Evolutionary conservation across 1,140 invertebrate species (phyloP).

Genomic region (Gonatopus flavifemur): DNA sequence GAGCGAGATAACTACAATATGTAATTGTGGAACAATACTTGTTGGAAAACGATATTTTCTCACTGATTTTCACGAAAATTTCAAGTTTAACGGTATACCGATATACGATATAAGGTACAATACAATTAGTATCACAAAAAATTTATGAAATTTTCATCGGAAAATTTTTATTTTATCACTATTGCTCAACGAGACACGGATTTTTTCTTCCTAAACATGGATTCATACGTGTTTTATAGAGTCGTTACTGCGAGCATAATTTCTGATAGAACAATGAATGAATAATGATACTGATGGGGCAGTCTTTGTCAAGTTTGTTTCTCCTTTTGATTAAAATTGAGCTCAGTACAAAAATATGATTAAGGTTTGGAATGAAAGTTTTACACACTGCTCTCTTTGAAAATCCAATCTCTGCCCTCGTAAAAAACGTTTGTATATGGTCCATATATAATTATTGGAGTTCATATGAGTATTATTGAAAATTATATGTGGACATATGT

Average conservation of each 20-base stretch:
- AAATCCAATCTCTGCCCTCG: no score
- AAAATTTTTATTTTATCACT: background rate
- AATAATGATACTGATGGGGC: background rate
- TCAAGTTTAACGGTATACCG: background rate
- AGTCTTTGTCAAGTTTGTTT: no score
- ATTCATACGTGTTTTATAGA: background rate
- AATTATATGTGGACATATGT: no score
- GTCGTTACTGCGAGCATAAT: background rate
- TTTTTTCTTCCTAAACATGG: background rate
- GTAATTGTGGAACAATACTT: background rate
- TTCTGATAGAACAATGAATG: background rate
- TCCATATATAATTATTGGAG: no score
- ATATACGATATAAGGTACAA: background rate
- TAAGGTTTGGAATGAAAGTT: no score
- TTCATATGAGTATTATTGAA: no score
- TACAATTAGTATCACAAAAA: background rate
- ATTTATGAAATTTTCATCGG: background rate
- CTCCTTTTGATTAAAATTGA: no score
- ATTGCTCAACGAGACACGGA: background rate
- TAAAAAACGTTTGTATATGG: no score
- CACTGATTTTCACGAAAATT: no score
- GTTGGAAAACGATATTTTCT: background rate
- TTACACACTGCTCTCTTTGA: no score
- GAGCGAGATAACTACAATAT: background rate
- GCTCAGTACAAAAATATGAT: no score